A percentile compares a stretch with the other conserved stretches of the same genome.
These are phyloP conservation scores for Spisula subtruncata DNA, from an alignment of 2,888 invertebrate genomes.

Conservation along the genomic window DNA sequence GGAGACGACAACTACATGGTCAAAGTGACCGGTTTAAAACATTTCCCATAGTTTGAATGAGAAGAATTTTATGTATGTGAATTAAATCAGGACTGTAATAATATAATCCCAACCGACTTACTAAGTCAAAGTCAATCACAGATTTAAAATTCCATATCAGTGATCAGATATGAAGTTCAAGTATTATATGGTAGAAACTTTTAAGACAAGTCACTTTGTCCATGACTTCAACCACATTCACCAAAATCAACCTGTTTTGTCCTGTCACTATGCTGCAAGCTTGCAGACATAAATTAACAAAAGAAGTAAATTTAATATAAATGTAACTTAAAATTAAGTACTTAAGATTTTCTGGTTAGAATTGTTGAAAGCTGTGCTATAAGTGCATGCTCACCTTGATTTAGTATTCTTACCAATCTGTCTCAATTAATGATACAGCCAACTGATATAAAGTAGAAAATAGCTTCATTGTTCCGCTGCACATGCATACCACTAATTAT, in stretches of 20 bases:
- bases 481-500: too few species aligned
- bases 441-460: too few species aligned
- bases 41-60: not conserved
- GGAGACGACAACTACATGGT: slow-evolving; percentile 7
- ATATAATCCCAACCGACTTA: not conserved
- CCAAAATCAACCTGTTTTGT: not conserved
- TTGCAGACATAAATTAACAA: too few species aligned
- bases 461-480: too few species aligned
- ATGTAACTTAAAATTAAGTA: too few species aligned
- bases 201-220: not conserved
- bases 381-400: too few species aligned
- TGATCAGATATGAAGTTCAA: not conserved
- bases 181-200: not conserved
- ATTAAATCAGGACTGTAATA: not conserved
- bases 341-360: too few species aligned
- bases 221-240: not conserved
- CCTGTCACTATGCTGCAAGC: too few species aligned
- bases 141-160: slow-evolving; percentile 14
- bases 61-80: not conserved
- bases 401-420: too few species aligned
- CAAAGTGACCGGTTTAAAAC: not conserved
- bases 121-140: slow-evolving; percentile 25
- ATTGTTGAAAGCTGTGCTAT: too few species aligned
- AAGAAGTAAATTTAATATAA: too few species aligned
- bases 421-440: too few species aligned